Conservation (phyloP, 92 coral and sea anemone genomes). For the Metridium senile region DNA sequence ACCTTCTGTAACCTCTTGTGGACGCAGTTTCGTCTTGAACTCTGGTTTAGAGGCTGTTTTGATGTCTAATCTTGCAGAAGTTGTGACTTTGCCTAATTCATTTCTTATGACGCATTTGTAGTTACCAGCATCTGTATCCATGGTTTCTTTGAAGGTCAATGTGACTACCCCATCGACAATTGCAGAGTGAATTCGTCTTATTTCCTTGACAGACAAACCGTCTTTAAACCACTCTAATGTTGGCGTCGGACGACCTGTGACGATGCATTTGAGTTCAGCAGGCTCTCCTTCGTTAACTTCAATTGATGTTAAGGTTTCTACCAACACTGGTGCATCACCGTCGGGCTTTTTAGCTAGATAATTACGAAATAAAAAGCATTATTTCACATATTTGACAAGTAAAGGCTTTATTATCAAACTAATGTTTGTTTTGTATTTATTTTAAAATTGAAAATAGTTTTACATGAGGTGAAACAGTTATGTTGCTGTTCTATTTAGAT, state of each 20-base stretch:
- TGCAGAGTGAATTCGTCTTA: slow-evolving; percentile 65
- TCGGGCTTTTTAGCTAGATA: slow-evolving; percentile 64
- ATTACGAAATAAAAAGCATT: neutral
- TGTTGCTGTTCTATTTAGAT: too few species aligned
- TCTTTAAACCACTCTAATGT: slow-evolving; percentile 86
- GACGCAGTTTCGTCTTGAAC: slow-evolving; percentile 76
- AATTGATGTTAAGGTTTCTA: slow-evolving; percentile 59
- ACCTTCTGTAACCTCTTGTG: slow-evolving; percentile 53
- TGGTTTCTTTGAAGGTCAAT: slow-evolving; percentile 65
- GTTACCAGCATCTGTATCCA: slow-evolving; percentile 74
- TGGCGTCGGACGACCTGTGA: slow-evolving; percentile 82
- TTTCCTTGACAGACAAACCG: slow-evolving; percentile 69
- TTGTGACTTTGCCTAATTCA: slow-evolving; percentile 71
- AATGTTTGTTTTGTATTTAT: too few species aligned
- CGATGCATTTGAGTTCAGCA: slow-evolving; percentile 75
- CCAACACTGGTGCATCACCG: slow-evolving; percentile 72
- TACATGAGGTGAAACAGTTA: too few species aligned
- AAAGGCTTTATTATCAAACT: too few species aligned
- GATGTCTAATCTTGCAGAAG: slow-evolving; percentile 63
- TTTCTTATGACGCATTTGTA: slow-evolving; percentile 87
- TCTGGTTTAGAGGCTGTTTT: slow-evolving; percentile 75
- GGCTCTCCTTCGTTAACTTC: slow-evolving; percentile 79
- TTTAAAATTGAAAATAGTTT: too few species aligned
- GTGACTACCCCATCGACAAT: slow-evolving; percentile 60
- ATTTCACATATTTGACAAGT: too few species aligned